These are phyloP conservation scores for Megalops cyprinoides DNA, from an alignment of 2,797 vertebrate species.

Conservation along the genomic window DNA sequence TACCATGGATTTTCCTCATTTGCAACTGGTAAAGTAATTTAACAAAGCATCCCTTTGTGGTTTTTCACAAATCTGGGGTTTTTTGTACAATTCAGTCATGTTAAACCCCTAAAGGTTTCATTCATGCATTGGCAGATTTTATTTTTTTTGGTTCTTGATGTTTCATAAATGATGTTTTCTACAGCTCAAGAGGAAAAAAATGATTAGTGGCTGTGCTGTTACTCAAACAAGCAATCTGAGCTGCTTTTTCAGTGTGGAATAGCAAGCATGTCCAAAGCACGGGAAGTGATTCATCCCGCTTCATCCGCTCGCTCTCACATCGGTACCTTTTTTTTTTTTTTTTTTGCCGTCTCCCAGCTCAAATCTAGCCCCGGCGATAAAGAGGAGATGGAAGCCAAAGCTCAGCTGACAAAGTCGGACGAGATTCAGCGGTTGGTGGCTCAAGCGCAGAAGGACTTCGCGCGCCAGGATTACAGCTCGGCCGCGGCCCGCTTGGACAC, in stretches of 20 bases:
- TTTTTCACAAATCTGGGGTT: background rate
- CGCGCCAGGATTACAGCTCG: slow-evolving; percentile 73
- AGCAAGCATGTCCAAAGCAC: background rate
- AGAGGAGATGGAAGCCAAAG: slow-evolving; percentile 85
- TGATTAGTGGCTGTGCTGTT: background rate
- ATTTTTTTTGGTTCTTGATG: no score
- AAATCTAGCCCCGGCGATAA: slow-evolving; percentile 85
- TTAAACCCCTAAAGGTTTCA: slow-evolving; percentile 6
- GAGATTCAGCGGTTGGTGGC: slow-evolving; percentile 87
- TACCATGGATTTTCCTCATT: slow-evolving; percentile 37
- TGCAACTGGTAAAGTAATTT: slow-evolving; percentile 14
- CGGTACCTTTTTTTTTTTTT: background rate
- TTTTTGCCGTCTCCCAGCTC: slow-evolving; percentile 72
- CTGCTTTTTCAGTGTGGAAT: background rate
- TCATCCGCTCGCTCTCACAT: background rate
- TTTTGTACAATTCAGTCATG: background rate
- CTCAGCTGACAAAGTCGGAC: slow-evolving; percentile 84
- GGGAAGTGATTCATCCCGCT: background rate
- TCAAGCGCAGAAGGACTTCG: slow-evolving; percentile 75
- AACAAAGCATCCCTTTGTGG: background rate
- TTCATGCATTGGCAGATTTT: background rate
- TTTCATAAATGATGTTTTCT: background rate
- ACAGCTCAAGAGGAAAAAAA: background rate
- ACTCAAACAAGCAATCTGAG: background rate
- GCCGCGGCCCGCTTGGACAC: slow-evolving; percentile 82